These are phyloP conservation scores for Pardosa pseudoannulata DNA, from an alignment of 2,888 invertebrate species.

Conservation along the genomic window DNA sequence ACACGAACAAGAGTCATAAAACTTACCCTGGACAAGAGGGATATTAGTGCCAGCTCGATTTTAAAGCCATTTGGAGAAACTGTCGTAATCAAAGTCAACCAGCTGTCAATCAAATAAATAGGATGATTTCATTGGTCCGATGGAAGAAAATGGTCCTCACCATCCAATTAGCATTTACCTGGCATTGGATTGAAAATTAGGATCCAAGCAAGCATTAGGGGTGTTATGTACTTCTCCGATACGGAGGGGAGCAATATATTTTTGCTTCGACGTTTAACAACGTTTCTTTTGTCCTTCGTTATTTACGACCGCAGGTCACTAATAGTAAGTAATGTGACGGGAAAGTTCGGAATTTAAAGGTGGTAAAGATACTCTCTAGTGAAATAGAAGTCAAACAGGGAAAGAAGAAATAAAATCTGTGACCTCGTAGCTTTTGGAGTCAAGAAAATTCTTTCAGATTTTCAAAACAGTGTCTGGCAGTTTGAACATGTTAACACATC, in stretches of 20 bases:
- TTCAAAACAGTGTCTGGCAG: too few relatives aligned
- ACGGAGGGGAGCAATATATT: constrained; percentile 17
- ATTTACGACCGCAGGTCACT: constrained; percentile 27
- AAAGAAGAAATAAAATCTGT: too few relatives aligned
- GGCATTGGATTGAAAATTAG: constrained; percentile 28
- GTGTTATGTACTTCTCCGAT: not conserved
- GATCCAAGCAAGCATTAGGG: constrained; percentile 24
- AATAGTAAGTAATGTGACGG: constrained; percentile 33
- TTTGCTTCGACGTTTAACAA: constrained; percentile 31
- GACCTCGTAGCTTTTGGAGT: too few relatives aligned
- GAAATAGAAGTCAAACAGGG: too few relatives aligned
- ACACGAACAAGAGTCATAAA: constrained; percentile 46
- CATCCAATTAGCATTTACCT: constrained; percentile 59
- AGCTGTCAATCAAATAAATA: constrained; percentile 39
- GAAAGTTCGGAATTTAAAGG: constrained; percentile 17
- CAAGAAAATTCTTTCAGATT: too few relatives aligned
- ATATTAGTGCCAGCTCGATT: constrained; percentile 47
- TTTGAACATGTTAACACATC: too few relatives aligned
- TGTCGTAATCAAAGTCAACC: constrained; percentile 42
- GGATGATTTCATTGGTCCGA: constrained; percentile 33
- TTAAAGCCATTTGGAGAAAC: constrained; percentile 57
- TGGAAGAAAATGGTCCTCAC: not conserved
- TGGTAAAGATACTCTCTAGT: not conserved
- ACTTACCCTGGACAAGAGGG: constrained; percentile 25
- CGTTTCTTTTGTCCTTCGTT: constrained; percentile 45